Evolutionary conservation across 2,113 vertebrate species (phyloP).

Genomic region (Plecotus auritus): DNA sequence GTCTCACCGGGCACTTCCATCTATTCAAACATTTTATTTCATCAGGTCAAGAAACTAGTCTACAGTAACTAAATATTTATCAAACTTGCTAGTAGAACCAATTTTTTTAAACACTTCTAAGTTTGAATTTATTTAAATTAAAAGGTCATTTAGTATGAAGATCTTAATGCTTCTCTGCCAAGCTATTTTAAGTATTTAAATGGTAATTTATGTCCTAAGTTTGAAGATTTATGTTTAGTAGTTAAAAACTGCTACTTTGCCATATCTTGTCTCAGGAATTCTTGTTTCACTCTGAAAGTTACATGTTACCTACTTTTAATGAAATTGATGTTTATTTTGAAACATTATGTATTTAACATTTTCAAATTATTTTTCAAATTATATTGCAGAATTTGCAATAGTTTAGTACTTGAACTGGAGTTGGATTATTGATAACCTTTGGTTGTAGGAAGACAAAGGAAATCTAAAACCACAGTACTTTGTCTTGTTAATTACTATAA

Average conservation of each 20-base stretch:
- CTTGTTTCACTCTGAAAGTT: slow-evolving; percentile 7
- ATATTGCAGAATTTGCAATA: slow-evolving; percentile 36
- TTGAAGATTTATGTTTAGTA: slow-evolving; percentile 37
- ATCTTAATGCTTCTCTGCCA: slow-evolving; percentile 5
- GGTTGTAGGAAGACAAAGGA: slow-evolving; percentile 43
- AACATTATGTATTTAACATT: neutral
- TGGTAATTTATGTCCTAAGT: neutral
- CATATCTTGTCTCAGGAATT: neutral
- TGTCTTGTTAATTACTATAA: slow-evolving; percentile 19
- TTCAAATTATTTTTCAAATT: slow-evolving; percentile 1
- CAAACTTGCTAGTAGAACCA: neutral
- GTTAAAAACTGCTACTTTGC: slow-evolving; percentile 29
- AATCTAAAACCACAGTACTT: slow-evolving; percentile 5
- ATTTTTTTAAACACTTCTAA: neutral
- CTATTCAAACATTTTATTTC: neutral
- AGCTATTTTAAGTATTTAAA: slow-evolving; percentile 28
- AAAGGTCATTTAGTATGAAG: neutral
- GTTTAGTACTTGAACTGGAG: neutral
- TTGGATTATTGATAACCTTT: neutral
- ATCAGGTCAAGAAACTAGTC: slow-evolving; percentile 6
- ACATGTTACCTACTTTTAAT: neutral
- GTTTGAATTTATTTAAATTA: slow-evolving; percentile 45
- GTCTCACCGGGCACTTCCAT: neutral
- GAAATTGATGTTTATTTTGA: slow-evolving; percentile 15
- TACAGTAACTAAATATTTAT: slow-evolving; percentile 30